phyloP scores from a whole-genome alignment of 2,888 invertebrate genomes.

The Drosophila multiciliata region DNA sequence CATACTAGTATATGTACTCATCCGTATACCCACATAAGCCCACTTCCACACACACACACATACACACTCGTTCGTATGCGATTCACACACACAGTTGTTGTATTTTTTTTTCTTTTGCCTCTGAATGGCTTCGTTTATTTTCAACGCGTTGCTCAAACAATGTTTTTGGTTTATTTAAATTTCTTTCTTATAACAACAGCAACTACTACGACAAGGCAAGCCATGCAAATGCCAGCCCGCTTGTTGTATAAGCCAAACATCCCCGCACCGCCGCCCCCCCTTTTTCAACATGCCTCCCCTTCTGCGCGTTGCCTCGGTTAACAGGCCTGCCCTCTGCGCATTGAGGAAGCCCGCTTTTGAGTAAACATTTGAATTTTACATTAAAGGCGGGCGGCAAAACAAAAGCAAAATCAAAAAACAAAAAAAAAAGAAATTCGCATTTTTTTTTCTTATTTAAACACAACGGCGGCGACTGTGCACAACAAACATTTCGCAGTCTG shows the following conservation, averaged over 20 bases:
- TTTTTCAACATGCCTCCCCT: neutral
- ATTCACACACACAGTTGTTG: slow-evolving; percentile 52
- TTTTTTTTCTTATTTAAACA: slow-evolving; percentile 71
- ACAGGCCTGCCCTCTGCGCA: slow-evolving; percentile 54
- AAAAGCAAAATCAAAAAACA: slow-evolving; percentile 11
- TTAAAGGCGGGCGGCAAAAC: slow-evolving; percentile 72
- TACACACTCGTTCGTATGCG: slow-evolving; percentile 24
- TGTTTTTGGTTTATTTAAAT: slow-evolving; percentile 80
- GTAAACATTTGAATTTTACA: slow-evolving; percentile 81
- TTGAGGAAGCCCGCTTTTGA: slow-evolving; percentile 68
- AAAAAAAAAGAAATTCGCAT: slow-evolving; percentile 61
- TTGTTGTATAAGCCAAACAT: slow-evolving; percentile 64
- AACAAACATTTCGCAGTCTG: slow-evolving; percentile 65
- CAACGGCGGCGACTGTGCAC: slow-evolving; percentile 74
- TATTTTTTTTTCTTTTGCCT: slow-evolving; percentile 22
- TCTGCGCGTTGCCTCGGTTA: slow-evolving; percentile 21
- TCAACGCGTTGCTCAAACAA: slow-evolving; percentile 79
- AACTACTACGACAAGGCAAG: slow-evolving; percentile 57
- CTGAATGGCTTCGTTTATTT: slow-evolving; percentile 79
- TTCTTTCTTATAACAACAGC: slow-evolving; percentile 72
- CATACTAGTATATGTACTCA: slow-evolving; percentile 13
- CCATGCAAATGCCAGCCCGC: slow-evolving; percentile 72
- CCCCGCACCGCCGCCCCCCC: neutral
- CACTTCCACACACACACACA: slow-evolving; percentile 58
- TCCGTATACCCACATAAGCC: slow-evolving; percentile 38